Evolutionary conservation across 1,140 invertebrate genomes (phyloP), one percentile per base, ranked within the genome.

Genomic region (Tetragnatha versicolor): DNA sequence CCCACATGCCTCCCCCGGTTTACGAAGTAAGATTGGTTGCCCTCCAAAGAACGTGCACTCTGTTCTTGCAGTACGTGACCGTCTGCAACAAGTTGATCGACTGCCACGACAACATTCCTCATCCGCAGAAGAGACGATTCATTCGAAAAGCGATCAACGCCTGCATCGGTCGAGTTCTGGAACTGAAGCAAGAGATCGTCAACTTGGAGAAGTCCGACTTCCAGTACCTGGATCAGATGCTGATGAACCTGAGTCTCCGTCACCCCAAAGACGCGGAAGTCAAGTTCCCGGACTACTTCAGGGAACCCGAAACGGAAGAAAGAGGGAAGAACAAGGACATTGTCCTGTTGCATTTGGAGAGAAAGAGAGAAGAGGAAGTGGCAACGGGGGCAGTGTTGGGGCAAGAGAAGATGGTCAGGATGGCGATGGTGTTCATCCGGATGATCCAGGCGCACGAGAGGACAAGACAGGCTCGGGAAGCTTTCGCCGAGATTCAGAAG

Each of bases 91-190:
- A 90, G 79, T 83, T 98, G 10, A 91, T 94, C 83, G 86, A 90
- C 76, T 93, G 93, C 72, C 94, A 96, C 82, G 95, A 97, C 84
- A 94, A 95, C 87, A 90, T 96, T 73, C 88, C 96, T 29, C 96
- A 98, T 84, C 94, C 96, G 0, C 96, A 98, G 85, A 98, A 98
- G 84, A 87, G 95, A 49, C 83, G 92, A 37, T 87, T 97, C 3
- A 87, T 98, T 0, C 90, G 91, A 55, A 91, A 92, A 79, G 84
- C 96, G 2, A 84, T 97, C 0, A 94, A 97, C 84, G 90, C 91
- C 0, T 90, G 89, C 27, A 88, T 97, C 45, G 95, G 93, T 5
- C 88, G 96, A 58, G 83, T 89, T 14, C 77, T 89, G 6, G 89
- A 90, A 82, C 76, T 90, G 3, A 89, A 89, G 82, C 90, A 94